phyloP scores from a whole-genome alignment of 2,888 invertebrate genomes.

The Stenichneumon culpator region DNA sequence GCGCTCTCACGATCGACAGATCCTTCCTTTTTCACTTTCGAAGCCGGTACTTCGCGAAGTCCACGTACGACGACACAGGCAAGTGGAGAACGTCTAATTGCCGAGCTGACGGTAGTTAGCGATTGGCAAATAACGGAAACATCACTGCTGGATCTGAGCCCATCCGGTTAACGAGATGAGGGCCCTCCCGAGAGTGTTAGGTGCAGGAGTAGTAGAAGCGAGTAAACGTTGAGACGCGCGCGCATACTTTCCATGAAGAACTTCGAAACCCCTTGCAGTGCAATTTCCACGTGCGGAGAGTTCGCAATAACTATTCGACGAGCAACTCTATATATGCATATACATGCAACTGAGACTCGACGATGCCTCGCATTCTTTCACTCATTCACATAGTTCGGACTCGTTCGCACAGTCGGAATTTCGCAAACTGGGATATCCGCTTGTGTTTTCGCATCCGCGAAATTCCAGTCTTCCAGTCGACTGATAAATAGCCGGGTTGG shows the following conservation, averaged over 20 bases:
- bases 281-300: slow-evolving; percentile 41
- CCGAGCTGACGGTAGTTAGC: slow-evolving; percentile 40
- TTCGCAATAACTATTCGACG: slow-evolving; percentile 48
- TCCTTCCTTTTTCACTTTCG: slow-evolving; percentile 27
- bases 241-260: slow-evolving; percentile 56
- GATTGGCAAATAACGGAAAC: slow-evolving; percentile 67
- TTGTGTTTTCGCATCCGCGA: slow-evolving; percentile 43
- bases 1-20: slow-evolving; percentile 40
- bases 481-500: background rate
- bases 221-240: slow-evolving; percentile 28
- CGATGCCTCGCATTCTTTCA: slow-evolving; percentile 54
- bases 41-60: slow-evolving; percentile 37
- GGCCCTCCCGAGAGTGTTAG: slow-evolving; percentile 23
- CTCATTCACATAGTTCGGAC: slow-evolving; percentile 49
- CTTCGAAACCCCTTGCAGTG: slow-evolving; percentile 45
- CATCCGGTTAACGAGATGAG: slow-evolving; percentile 60
- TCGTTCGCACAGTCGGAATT: slow-evolving; percentile 63
- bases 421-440: slow-evolving; percentile 76
- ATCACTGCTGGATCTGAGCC: slow-evolving; percentile 57
- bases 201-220: background rate
- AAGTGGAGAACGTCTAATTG: slow-evolving; percentile 18
- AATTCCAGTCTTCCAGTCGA: background rate
- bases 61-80: slow-evolving; percentile 8
- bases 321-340: background rate
- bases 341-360: slow-evolving; percentile 2